Evolutionary conservation across 1,140 invertebrate species (phyloP).

Genomic region (Euura lappo): DNA sequence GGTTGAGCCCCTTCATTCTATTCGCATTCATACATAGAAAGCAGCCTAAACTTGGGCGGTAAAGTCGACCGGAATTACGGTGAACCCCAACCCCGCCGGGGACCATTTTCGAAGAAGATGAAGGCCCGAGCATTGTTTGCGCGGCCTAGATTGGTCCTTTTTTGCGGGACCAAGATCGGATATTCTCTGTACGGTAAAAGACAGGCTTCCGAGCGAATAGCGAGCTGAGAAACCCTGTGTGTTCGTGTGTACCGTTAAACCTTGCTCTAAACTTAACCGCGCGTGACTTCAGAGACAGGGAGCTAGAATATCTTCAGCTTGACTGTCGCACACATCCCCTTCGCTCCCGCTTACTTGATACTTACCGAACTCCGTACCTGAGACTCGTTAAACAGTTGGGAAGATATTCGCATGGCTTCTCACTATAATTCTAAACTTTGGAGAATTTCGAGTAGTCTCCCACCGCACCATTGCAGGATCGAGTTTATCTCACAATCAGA

Average conservation of each 20-base stretch:
- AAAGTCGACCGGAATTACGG: slow-evolving; percentile 4
- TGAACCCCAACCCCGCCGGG: neutral
- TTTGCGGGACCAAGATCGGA: neutral
- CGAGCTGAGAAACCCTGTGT: too few species aligned
- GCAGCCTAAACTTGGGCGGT: neutral
- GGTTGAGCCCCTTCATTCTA: neutral
- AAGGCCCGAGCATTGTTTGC: neutral
- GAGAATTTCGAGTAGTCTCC: neutral
- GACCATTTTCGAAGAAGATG: neutral
- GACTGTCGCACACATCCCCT: neutral
- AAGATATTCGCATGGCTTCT: slow-evolving; percentile 7
- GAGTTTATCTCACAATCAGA: neutral
- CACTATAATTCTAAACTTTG: neutral
- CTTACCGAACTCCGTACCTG: neutral
- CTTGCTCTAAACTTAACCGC: too few species aligned
- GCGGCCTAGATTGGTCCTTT: neutral
- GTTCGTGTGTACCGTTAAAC: too few species aligned
- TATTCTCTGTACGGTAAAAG: neutral
- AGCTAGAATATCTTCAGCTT: neutral
- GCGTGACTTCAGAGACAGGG: neutral
- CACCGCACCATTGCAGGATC: neutral
- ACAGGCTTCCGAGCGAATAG: neutral
- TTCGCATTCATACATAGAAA: slow-evolving; percentile 5
- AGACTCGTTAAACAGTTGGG: slow-evolving; percentile 2
- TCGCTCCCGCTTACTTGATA: neutral